These are phyloP conservation scores for Hypothenemus hampei DNA, from an alignment of 1,140 invertebrate genomes.

Conservation along the genomic window DNA sequence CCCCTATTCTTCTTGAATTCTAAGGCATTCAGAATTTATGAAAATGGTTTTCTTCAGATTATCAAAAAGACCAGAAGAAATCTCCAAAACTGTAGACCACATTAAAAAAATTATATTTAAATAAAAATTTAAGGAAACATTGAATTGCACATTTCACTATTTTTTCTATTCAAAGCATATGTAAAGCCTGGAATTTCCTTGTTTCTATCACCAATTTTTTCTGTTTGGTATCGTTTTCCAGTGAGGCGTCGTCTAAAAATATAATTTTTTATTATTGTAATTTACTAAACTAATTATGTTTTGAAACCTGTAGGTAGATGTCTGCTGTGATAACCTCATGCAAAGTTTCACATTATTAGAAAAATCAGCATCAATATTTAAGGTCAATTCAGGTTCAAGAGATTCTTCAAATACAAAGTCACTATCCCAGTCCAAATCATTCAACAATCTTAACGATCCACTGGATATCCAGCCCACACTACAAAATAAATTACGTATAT, in stretches of 20 bases:
- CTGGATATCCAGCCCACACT: slow-evolving; percentile 70
- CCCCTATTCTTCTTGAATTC: too few relatives aligned
- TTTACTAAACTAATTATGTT: slow-evolving; percentile 26
- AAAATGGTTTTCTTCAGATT: too few relatives aligned
- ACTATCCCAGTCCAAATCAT: too few relatives aligned
- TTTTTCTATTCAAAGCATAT: slow-evolving; percentile 72
- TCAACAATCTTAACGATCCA: too few relatives aligned
- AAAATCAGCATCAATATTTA: slow-evolving; percentile 77
- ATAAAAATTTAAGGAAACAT: too few relatives aligned
- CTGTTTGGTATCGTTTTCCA: slow-evolving; percentile 59
- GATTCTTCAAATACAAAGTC: slow-evolving; percentile 66
- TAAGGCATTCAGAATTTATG: too few relatives aligned
- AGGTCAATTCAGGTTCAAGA: slow-evolving; percentile 66
- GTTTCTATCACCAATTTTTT: slow-evolving; percentile 53
- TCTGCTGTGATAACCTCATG: slow-evolving; percentile 71
- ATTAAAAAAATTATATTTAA: too few relatives aligned
- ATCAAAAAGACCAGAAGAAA: too few relatives aligned
- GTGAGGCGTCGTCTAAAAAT: slow-evolving; percentile 59
- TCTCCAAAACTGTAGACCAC: too few relatives aligned
- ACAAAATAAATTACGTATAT: too few relatives aligned
- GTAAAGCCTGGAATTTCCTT: slow-evolving; percentile 59
- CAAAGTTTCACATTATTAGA: slow-evolving; percentile 71
- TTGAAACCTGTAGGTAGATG: slow-evolving; percentile 61
- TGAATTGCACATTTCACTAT: slow-evolving; percentile 69
- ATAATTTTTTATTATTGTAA: slow-evolving; percentile 15